Evolutionary conservation across 2,113 vertebrate genomes (phyloP), one percentile per base, ranked within the genome.

Genomic region (Caracal caracal): DNA sequence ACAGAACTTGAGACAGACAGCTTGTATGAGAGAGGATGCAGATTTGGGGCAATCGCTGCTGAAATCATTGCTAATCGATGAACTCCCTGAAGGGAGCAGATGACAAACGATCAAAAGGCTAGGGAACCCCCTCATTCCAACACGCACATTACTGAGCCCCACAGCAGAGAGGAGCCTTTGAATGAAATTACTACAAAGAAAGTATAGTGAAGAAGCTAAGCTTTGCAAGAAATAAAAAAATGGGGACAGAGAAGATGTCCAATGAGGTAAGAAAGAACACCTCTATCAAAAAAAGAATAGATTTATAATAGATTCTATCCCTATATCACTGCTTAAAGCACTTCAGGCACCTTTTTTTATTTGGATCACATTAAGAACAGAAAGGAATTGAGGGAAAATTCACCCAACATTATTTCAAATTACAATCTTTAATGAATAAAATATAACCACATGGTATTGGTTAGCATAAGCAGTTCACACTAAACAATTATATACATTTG

Each of bases 361-460:
- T 53, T 95, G 47, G 33, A 63, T 90, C 83, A 95, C 51, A 70
- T 17, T 90, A 59, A 65, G 96, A 89, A 78, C 81, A 87, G 71
- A 93, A 95, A 85, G 19, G 37, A 95, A 79, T 79, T 63, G 84
- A 75, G 30, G 56, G 66, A 75, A 96, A 80, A 71, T n/a, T 75
- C 33, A 68, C 37, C 66, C 37, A 90, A 81, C 7, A 78, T 49
- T 87, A 86, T 83, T 87, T 82, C 56, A 90, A 80, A 84, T 71
- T 81, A 78, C 40, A 96, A 84, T 15, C 40, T 84, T 90, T 88
- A 90, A 75, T 49, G 49, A 76, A 80, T 43, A 90, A 94, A 66
- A 80, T 22, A 49, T 37, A 95, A 65, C 22, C 19, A 70, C 17
- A 78, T 22, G 79, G 37, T 84, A 85, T 4, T 79, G n/a, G 73